Base-by-base conservation (phyloP, 2,797 vertebrate genomes). In the Neoniphon sammara region DNA sequence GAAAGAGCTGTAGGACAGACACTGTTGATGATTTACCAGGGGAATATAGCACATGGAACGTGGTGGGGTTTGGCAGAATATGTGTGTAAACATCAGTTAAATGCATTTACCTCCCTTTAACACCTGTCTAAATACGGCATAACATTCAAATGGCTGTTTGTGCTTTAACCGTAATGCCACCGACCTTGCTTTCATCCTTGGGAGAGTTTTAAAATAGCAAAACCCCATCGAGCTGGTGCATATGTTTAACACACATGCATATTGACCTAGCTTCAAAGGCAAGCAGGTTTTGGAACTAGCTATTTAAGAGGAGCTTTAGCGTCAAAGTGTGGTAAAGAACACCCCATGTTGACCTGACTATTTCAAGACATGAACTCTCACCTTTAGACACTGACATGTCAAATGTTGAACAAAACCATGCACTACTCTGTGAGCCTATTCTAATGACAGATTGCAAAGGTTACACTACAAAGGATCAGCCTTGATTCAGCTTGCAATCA, bases 41-140 rank as follows among this genome's bases (percentile, higher is more conserved):
- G 72, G 71, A 78, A 68, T 67, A 68, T 12, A 57, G 54, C 64
- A 60, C 46, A 49, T 9, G 2, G 66, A 73, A 55, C 49, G 66
- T 30, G 8, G 34, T n/a, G 62, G 66, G 42, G n/a, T 64, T 70
- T 23, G 63, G 46, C 61, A 34, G 34, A 82, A 84, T 81, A 74
- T 42, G 57, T 49, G 42, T 62, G 81, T 75, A 85, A 89, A 85
- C 74, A 85, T 64, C 50, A 64, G 73, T 82, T 69, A 58, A 59
- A 78, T 44, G 55, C 80, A 66, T 69, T 87, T 73, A 77, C 52
- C 75, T 73, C 63, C 46, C 64, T 79, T 80, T 62, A 85, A 70
- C 85, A 85, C 70, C 74, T 82, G 87, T 87, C 73, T 79, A 85
- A 83, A 81, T 76, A 78, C 80, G 82, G 84, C 62, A n/a, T 27